Base-by-base conservation (phyloP, 2,797 vertebrate genomes). In the Carcharodon carcharias region DNA sequence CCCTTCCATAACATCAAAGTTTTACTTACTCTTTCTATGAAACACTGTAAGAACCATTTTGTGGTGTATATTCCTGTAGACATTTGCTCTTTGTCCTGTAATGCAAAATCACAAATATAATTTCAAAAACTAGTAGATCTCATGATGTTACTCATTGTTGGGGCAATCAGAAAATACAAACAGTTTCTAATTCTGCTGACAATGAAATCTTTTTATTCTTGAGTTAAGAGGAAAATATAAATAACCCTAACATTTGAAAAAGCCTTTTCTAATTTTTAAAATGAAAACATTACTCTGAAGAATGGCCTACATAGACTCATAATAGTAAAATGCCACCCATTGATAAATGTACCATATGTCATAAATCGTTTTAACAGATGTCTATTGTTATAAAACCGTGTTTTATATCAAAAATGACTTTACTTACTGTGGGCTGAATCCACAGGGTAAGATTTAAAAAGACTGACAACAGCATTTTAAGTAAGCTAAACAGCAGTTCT, bases 41-140 rank as follows among this genome's bases (percentile, higher is more conserved):
- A 99, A 96, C 99, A 99, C 97, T 99, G 99, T 50, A 99, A 97
- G 97, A 99, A 99, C 99, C 99, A 99, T 96, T 99, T 99, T 56
- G 99, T 99, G 58, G 98, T 98, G 97, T 99, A 99, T 97, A 99
- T 98, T 96, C 99, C 99, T 0, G 98, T 98, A 95, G 97, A 98
- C 99, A 99, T 99, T 98, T 99, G 98, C 96, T 99, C 99, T 96
- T 98, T 98, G 97, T 99, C 99, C 99, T 99, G 96, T 8, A 96
- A 92, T 82, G 82, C 96, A 96, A 96, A 1, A 96, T 56, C 18
- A 77, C 14, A 95, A 92, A 95, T n/a, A 65, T 45, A 67, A 93
- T 4, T 40, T 67, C 40, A 58, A 35, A 61, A 67, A 67, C n/a
- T 67, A 28, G 91, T 65, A 12, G 40, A 93, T 67, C 91, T 45